phyloP scores from a whole-genome alignment of 1,140 invertebrate genomes.

The Phthorimaea operculella region DNA sequence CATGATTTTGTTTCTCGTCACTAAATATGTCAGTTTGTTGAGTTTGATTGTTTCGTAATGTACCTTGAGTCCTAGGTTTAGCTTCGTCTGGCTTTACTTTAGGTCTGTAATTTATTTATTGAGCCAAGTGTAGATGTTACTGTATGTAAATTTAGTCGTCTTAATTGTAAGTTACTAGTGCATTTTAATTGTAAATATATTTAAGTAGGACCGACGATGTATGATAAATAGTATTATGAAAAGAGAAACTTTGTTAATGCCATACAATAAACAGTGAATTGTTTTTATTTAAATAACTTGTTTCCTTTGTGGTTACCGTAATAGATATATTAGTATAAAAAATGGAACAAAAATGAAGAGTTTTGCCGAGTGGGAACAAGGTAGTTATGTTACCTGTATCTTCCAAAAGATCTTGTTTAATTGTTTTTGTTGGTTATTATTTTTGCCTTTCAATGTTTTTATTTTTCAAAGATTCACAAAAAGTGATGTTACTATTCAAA shows the following conservation, averaged over 20 bases:
- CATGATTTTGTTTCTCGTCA: slow-evolving; percentile 29
- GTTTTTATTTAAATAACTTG: slow-evolving; percentile 62
- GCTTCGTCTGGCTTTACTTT: slow-evolving; percentile 23
- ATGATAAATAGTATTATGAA: slow-evolving; percentile 43
- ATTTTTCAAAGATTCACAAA: too few species aligned
- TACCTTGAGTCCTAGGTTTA: background rate
- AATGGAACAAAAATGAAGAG: too few species aligned
- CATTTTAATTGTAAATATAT: slow-evolving; percentile 56
- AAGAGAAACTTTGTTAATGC: slow-evolving; percentile 60
- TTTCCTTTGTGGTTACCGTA: slow-evolving; percentile 33
- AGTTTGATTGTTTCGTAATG: slow-evolving; percentile 40
- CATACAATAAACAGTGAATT: slow-evolving; percentile 63
- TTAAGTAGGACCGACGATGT: slow-evolving; percentile 60
- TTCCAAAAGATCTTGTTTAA: too few species aligned
- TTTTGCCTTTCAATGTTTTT: too few species aligned
- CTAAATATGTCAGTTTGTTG: slow-evolving; percentile 37
- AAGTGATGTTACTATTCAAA: background rate
- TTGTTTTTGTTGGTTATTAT: too few species aligned
- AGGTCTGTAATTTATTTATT: slow-evolving; percentile 56
- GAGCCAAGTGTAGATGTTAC: slow-evolving; percentile 33
- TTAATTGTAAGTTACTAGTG: slow-evolving; percentile 46
- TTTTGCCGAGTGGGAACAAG: too few species aligned
- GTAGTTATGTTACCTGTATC: too few species aligned
- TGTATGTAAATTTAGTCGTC: slow-evolving; percentile 47
- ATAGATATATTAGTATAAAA: too few species aligned